Base-by-base conservation (phyloP, 2,113 vertebrate species). In the Rutilus rutilus region DNA sequence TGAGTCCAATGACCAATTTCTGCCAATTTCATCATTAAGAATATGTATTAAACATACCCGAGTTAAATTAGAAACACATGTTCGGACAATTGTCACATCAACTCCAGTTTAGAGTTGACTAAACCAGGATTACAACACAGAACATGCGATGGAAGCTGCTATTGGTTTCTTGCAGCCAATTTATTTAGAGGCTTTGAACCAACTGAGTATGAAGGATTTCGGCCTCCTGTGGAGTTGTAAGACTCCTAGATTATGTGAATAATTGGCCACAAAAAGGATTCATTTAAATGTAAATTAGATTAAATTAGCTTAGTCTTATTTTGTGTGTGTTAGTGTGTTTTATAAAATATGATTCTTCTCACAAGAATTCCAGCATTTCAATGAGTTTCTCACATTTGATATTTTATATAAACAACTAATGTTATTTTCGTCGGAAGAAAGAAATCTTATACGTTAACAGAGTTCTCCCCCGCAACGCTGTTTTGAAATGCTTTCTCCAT, bases 211-310 rank as follows among this genome's bases (percentile, higher is more conserved):
- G 75, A 90, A 87, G 81, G 89, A 89, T 91, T 91, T 91, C 81
- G 60, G 83, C 84, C 83, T 90, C 90, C 82, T 85, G 89, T 84
- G 85, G 87, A 86, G 82, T 90, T 87, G 84, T 88, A 84, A 89
- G 85, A 89, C 85, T 85, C 78, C 50, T 73, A 84, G 89, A 90
- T 91, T 91, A 89, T 91, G 86, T 86, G 86, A 91, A 88, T 91
- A 91, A 91, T 89, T 89, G 90, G 82, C 82, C 76, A 89, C 85
- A 90, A 90, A 91, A 85, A 89, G 90, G 86, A 47, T 92, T 89
- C 87, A 89, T 90, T 87, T 90, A 85, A 91, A 91, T 91, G 89
- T 88, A 90, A 92, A 92, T 91, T 75, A 84, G 86, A 90, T 92
- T 90, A 89, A 88, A 83, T 91, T 92, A 88, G 84, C 83, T 89